phyloP scores from a whole-genome alignment of 1,140 invertebrate genomes.

The Solenopsis invicta region DNA sequence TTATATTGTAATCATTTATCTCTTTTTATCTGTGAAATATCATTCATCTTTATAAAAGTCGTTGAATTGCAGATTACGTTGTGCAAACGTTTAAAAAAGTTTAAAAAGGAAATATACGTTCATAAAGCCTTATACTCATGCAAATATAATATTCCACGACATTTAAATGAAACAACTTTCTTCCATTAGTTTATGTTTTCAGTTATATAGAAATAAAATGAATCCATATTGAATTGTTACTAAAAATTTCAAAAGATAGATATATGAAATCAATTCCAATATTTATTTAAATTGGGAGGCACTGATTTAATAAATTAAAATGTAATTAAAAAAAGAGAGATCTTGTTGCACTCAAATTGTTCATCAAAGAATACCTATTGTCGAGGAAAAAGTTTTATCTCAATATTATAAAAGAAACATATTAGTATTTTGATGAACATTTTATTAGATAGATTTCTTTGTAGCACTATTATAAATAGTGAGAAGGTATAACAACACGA shows the following conservation, averaged over 20 bases:
- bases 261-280: constrained; percentile 2
- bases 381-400: constrained; percentile 7
- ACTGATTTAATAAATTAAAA: background rate
- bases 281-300: background rate
- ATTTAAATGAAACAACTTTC: constrained; percentile 36
- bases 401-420: constrained; percentile 7
- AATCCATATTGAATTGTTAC: constrained; percentile 6
- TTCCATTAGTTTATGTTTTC: constrained; percentile 44
- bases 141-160: constrained; percentile 42
- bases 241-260: constrained; percentile 8
- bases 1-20: constrained; percentile 35
- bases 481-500: constrained; percentile 1
- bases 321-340: background rate
- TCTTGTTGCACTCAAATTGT: background rate
- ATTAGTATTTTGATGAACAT: constrained; percentile 38
- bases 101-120: constrained; percentile 17
- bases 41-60: constrained; percentile 26
- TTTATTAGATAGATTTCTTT: constrained; percentile 41
- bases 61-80: constrained; percentile 21
- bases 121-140: constrained; percentile 31
- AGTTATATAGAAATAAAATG: background rate
- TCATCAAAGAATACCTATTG: background rate
- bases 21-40: constrained; percentile 6
- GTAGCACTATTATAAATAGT: constrained; percentile 30
- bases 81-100: constrained; percentile 19